Base-by-base conservation (phyloP, 37 sponge, comb jelly and placozoan genomes). In the Diacarnus erythraeanus region DNA sequence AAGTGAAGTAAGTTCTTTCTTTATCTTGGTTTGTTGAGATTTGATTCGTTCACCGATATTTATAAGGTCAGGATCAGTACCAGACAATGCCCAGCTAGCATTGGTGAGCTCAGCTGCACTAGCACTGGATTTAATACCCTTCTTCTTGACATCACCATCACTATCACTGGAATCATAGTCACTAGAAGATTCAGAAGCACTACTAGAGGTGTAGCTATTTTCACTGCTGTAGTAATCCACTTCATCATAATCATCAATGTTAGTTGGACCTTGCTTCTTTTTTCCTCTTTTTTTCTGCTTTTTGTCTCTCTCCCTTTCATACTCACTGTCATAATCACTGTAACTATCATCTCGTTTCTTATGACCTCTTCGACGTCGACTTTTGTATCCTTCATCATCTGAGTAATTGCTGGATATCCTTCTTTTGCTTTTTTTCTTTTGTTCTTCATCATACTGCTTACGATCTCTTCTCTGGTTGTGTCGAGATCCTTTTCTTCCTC, bases 171-270 rank as follows among this genome's bases (percentile, higher is more conserved):
- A 57, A 12, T 75, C 58, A 72, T 43, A 18, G 30, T 51, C 44
- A 38, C 76, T 74, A 44, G 74, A 79, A 4, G 58, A 59, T 20
- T 57, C 58, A 23, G 43, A 25, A 20, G 64, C 69, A 15, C 44
- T 26, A 17, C 69, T 78, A 21, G 42, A 61, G 1, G 69, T 30
- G 34, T 61, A 56, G 34, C 72, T 72, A 37, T 77, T 63, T 29
- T 30, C 26, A 20, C 29, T 37, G 35, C 58, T 59, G 51, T 79
- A 73, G 12, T 66, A 38, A 0, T 72, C 60, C 2, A 61, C 72
- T 27, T 72, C 73, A 70, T 81, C 82, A 74, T 77, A 77, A 21
- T 88, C 89, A 78, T 88, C 89, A 88, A 83, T 64, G 63, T 83
- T 78, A 15, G 81, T 84, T 0, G 82, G 64, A 42, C 60, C 67